phyloP scores from a whole-genome alignment of 2,888 invertebrate genomes.

The Ectemnius continuus region DNA sequence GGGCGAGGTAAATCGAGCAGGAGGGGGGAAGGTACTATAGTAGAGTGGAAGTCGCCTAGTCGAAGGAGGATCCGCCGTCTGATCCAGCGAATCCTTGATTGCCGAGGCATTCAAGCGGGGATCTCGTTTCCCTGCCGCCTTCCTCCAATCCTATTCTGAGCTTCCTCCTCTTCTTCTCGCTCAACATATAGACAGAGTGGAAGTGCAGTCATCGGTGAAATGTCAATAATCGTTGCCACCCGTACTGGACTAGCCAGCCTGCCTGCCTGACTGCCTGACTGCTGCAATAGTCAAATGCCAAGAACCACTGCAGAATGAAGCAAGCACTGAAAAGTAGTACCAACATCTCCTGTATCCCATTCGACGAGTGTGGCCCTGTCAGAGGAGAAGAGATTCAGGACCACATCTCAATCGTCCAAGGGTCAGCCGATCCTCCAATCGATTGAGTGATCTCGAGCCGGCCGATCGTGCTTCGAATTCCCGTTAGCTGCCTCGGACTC shows the following conservation, averaged over 20 bases:
- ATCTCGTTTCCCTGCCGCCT: slow-evolving; percentile 14
- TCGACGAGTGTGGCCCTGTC: not conserved
- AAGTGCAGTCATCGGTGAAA: slow-evolving; percentile 28
- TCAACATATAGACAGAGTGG: not conserved
- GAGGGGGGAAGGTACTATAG: not conserved
- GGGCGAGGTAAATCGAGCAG: not conserved
- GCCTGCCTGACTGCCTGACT: too few species aligned
- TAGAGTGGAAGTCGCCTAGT: not conserved
- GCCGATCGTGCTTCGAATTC: slow-evolving; percentile 61
- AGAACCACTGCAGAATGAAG: too few species aligned
- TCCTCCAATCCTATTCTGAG: not conserved
- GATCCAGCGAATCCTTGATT: not conserved
- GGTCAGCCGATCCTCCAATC: slow-evolving; percentile 45
- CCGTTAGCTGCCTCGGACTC: slow-evolving; percentile 53
- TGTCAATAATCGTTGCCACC: slow-evolving; percentile 23
- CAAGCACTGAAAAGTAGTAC: too few species aligned
- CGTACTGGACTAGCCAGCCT: not conserved
- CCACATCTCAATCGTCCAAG: too few species aligned
- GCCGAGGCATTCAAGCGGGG: slow-evolving; percentile 13
- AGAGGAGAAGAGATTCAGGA: not conserved
- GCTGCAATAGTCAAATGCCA: too few species aligned
- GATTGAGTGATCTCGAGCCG: slow-evolving; percentile 56
- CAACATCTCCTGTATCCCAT: too few species aligned
- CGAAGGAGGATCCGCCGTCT: slow-evolving; percentile 2
- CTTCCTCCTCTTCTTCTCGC: too few species aligned